These are phyloP conservation scores for Agonum fuliginosum DNA, from an alignment of 2,888 invertebrate genomes.

Conservation along the genomic window DNA sequence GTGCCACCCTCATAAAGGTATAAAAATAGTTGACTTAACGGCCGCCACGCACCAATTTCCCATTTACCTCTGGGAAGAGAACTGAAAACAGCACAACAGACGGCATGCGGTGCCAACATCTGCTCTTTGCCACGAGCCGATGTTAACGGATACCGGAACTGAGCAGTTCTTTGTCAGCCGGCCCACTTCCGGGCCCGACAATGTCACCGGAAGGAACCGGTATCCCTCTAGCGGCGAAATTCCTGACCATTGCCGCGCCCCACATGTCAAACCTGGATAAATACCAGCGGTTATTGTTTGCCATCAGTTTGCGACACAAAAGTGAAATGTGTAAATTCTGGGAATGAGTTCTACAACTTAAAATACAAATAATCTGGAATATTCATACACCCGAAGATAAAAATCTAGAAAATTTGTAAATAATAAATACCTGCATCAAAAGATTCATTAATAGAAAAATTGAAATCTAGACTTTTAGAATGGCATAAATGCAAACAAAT, in stretches of 20 bases:
- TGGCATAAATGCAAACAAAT: too few species aligned
- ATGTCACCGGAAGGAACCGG: conserved; percentile 64
- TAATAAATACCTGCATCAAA: too few species aligned
- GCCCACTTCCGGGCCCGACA: conserved; percentile 48
- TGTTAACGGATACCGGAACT: conserved; percentile 43
- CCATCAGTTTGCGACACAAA: conserved; percentile 5
- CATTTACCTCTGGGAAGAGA: background rate
- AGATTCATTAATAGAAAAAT: too few species aligned
- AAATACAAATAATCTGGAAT: too few species aligned
- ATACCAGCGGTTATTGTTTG: conserved; percentile 27
- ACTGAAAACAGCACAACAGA: conserved; percentile 3
- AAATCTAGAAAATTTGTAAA: too few species aligned
- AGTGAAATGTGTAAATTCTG: too few species aligned
- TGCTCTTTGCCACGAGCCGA: conserved; percentile 57
- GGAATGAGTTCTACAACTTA: too few species aligned
- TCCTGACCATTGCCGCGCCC: conserved; percentile 66
- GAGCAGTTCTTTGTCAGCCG: conserved; percentile 51
- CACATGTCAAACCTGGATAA: conserved; percentile 38
- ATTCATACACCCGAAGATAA: too few species aligned
- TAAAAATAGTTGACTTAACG: conserved; percentile 57
- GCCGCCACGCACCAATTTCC: conserved; percentile 7
- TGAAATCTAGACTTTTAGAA: too few species aligned
- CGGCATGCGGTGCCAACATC: conserved; percentile 30
- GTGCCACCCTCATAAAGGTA: conserved; percentile 50
- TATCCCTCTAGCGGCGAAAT: conserved; percentile 64